These are phyloP conservation scores for Gavia stellata DNA, from an alignment of 2,113 vertebrate species.

Conservation along the genomic window DNA sequence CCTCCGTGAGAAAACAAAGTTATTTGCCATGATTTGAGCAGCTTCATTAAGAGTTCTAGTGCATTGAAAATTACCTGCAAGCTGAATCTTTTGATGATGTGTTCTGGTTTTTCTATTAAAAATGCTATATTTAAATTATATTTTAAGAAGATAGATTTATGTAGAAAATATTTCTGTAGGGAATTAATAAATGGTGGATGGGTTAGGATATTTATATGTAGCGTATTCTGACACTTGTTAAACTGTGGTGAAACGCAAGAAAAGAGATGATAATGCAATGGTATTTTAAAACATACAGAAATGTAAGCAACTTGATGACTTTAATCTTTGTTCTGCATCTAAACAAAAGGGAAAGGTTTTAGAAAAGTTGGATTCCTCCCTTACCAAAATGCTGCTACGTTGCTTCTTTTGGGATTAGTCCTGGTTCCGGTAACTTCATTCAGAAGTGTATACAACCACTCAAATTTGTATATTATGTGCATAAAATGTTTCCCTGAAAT, in stretches of 20 bases:
- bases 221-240: neutral
- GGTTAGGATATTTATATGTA: constrained; percentile 8
- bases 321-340: neutral
- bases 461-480: neutral
- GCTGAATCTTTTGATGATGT: neutral
- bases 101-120: neutral
- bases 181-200: neutral
- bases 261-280: neutral
- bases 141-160: neutral
- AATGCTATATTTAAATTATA: neutral
- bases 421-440: neutral
- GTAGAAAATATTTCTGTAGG: neutral
- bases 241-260: neutral
- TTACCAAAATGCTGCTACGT: neutral
- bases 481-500: neutral
- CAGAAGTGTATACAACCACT: neutral
- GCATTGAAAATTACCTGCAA: neutral
- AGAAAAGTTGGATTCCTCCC: neutral
- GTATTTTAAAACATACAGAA: neutral
- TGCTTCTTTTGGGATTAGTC: neutral
- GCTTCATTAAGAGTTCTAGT: neutral
- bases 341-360: neutral
- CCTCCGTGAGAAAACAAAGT: neutral
- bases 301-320: neutral
- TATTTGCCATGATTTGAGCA: neutral